A percentile compares a stretch with the other conserved stretches of the same genome.
Evolutionary conservation across 1,140 invertebrate species (phyloP).

Genomic region (Monomorium pharaonis): DNA sequence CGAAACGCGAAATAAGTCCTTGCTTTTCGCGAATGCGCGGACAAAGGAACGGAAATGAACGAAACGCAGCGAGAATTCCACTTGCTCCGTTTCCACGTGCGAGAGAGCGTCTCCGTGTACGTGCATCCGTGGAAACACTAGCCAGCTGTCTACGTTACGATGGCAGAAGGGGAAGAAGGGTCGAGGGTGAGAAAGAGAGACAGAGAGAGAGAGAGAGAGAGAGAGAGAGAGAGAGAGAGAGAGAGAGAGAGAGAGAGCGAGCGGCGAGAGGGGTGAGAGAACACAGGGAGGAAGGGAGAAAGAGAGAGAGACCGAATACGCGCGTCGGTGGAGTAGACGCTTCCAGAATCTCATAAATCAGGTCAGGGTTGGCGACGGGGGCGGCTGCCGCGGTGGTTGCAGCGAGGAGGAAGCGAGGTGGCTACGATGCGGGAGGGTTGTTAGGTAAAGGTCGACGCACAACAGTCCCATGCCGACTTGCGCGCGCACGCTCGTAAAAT

Average conservation of each 20-base stretch:
- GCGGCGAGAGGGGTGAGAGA: no score
- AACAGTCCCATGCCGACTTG: slow-evolving; percentile 77
- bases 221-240: slow-evolving; percentile 22
- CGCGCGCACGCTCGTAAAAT: slow-evolving; percentile 72
- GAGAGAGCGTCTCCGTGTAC: slow-evolving; percentile 35
- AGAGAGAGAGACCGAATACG: slow-evolving; percentile 73
- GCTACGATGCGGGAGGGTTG: slow-evolving; percentile 74
- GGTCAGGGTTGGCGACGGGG: slow-evolving; percentile 84
- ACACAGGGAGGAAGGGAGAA: slow-evolving; percentile 37
- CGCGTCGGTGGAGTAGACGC: slow-evolving; percentile 80
- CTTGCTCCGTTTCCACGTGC: slow-evolving; percentile 42
- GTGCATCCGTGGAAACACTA: slow-evolving; percentile 77
- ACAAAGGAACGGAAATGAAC: slow-evolving; percentile 55
- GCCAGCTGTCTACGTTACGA: slow-evolving; percentile 80
- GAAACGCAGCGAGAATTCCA: slow-evolving; percentile 39
- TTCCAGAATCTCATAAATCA: slow-evolving; percentile 86
- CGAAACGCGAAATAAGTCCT: slow-evolving; percentile 34
- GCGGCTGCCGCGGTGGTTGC: slow-evolving; percentile 74
- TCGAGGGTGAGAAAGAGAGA: background rate
- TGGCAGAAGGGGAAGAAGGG: slow-evolving; percentile 12
- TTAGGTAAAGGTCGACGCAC: slow-evolving; percentile 84
- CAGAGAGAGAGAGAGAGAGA: background rate
- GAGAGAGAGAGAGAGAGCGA: no score
- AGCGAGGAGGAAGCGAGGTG: slow-evolving; percentile 61
- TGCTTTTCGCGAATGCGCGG: slow-evolving; percentile 1